Conservation (phyloP, 2,113 vertebrate genomes). For the Dicrurus megarhynchus region DNA sequence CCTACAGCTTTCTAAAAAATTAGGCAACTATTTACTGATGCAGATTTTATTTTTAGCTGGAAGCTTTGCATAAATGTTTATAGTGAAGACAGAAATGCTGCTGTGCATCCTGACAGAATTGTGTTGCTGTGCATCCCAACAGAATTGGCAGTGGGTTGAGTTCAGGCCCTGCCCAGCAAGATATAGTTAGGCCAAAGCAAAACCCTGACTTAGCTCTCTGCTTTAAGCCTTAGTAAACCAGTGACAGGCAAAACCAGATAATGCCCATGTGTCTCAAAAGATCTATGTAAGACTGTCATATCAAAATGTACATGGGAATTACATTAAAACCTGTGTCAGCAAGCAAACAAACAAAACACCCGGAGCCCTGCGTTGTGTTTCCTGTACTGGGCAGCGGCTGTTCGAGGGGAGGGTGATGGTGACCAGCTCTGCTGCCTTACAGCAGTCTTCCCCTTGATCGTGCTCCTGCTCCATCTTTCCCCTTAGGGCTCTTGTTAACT, state of each 20-base stretch:
- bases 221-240: conserved; percentile 65
- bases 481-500: neutral
- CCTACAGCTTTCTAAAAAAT: neutral
- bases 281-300: conserved; percentile 66
- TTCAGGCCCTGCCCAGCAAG: neutral
- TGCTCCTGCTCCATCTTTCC: neutral
- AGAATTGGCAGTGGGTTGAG: neutral
- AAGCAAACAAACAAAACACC: neutral
- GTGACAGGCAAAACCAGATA: conserved; percentile 41
- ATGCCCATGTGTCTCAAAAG: conserved; percentile 51
- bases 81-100: neutral
- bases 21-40: neutral
- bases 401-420: neutral
- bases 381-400: neutral
- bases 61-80: neutral
- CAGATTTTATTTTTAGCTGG: neutral
- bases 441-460: rapidly evolving
- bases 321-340: conserved; percentile 69
- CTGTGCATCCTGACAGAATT: neutral
- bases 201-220: conserved; percentile 26
- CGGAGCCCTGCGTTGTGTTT: neutral
- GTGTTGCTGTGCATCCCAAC: neutral
- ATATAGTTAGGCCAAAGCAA: neutral
- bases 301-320: conserved; percentile 67
- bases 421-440: neutral